phyloP scores from a whole-genome alignment of 2,888 invertebrate species.

The Helleia helle region DNA sequence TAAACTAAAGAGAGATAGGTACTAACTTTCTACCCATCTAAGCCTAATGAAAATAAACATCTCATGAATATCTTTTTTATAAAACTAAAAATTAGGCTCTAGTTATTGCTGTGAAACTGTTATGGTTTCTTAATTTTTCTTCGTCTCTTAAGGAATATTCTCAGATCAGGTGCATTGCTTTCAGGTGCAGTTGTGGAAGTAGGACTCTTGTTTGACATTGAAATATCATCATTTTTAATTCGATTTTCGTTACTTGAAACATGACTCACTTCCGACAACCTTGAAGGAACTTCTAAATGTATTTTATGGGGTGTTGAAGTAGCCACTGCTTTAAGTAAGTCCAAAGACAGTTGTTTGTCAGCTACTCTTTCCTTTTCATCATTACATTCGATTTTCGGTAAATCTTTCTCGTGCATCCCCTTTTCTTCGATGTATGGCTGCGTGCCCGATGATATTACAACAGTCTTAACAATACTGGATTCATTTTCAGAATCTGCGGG shows the following conservation, averaged over 20 bases:
- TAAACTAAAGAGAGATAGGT: too few relatives aligned
- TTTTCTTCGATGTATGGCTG: conserved; percentile 26
- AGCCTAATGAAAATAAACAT: neutral
- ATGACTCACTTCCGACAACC: conserved; percentile 20
- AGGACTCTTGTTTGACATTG: conserved; percentile 21
- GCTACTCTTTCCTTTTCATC: neutral
- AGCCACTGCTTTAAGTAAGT: conserved; percentile 36
- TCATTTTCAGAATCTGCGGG: conserved; percentile 18
- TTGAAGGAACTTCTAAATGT: conserved; percentile 6
- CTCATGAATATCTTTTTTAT: neutral
- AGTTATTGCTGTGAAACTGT: conserved; percentile 1
- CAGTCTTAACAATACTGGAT: conserved; percentile 35
- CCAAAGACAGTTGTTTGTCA: neutral
- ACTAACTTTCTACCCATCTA: neutral
- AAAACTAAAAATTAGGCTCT: neutral
- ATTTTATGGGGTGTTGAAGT: conserved; percentile 51
- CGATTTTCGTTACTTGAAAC: conserved; percentile 20
- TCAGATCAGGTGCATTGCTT: conserved; percentile 48
- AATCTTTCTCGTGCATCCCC: conserved; percentile 2
- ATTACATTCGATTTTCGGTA: conserved; percentile 10
- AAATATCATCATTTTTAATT: conserved; percentile 18
- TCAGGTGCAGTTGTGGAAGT: conserved; percentile 22
- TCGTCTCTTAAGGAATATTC: conserved; percentile 50
- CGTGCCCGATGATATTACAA: conserved; percentile 44
- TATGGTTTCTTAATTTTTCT: conserved; percentile 36